A percentile compares a stretch with the other conserved stretches of the same genome.
These are phyloP conservation scores for Callipepla squamata DNA, from an alignment of 2,113 vertebrate species.

Conservation along the genomic window DNA sequence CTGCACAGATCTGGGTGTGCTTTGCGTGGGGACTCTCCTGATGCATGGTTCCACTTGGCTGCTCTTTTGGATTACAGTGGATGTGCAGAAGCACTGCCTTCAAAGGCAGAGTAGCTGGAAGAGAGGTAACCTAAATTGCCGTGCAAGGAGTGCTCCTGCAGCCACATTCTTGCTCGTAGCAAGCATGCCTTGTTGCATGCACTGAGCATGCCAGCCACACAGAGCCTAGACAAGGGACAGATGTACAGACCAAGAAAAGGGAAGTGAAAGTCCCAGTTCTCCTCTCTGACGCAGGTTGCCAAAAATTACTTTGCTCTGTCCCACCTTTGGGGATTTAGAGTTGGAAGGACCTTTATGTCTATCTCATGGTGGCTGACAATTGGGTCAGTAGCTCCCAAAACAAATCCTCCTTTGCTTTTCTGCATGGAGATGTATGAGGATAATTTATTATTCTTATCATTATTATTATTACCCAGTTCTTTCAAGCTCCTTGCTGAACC, in stretches of 20 bases:
- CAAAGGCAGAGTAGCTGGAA: neutral
- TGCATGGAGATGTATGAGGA: neutral
- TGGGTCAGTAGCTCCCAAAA: neutral
- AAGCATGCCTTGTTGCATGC: neutral
- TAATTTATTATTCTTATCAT: neutral
- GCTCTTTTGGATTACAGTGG: neutral
- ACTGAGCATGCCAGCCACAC: neutral
- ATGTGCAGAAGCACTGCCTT: neutral
- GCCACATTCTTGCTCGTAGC: neutral
- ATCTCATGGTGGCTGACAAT: neutral
- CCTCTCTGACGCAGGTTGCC: neutral
- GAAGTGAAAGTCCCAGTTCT: slow-evolving; percentile 54
- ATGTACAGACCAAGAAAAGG: slow-evolving; percentile 8
- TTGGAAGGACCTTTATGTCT: neutral
- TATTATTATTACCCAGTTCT: neutral
- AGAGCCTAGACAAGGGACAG: neutral
- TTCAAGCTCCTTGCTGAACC: neutral
- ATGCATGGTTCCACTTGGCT: neutral
- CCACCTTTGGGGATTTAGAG: neutral
- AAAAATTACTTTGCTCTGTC: neutral
- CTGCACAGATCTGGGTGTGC: neutral
- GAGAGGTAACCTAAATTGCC: neutral
- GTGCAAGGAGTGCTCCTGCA: neutral
- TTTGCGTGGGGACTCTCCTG: neutral
- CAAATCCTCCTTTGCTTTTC: neutral